phyloP scores from a whole-genome alignment of 30 jellyfish, hydroid and myxozoan species.

The Hydractinia echinata region DNA sequence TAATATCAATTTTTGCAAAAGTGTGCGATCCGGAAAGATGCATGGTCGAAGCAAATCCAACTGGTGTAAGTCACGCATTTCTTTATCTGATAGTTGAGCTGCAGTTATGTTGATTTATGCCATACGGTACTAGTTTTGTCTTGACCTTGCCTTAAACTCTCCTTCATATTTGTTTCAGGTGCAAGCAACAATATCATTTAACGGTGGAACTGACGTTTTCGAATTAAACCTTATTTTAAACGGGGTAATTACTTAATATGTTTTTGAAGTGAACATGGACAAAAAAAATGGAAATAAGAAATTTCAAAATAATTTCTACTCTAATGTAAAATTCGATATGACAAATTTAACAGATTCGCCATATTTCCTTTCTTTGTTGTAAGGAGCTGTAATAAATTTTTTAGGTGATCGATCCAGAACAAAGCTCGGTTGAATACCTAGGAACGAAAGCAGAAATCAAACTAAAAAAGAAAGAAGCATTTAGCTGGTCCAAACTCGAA shows the following conservation, averaged over 20 bases:
- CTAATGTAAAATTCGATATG: too few relatives aligned
- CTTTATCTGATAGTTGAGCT: background rate
- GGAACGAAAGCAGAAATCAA: slow-evolving; percentile 90
- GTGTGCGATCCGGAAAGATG: slow-evolving; percentile 76
- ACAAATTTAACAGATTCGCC: too few relatives aligned
- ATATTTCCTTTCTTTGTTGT: too few relatives aligned
- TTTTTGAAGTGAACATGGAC: too few relatives aligned
- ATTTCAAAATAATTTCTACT: too few relatives aligned
- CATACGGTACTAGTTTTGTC: background rate
- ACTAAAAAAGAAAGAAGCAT: slow-evolving; percentile 48
- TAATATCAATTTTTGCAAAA: slow-evolving; percentile 77
- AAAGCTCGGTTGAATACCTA: slow-evolving; percentile 61
- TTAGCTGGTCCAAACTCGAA: slow-evolving; percentile 76
- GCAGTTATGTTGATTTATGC: background rate
- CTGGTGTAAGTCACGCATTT: slow-evolving; percentile 42
- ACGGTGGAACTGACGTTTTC: slow-evolving; percentile 77
- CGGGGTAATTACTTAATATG: slow-evolving; percentile 43
- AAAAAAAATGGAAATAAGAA: too few relatives aligned
- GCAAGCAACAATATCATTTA: slow-evolving; percentile 52
- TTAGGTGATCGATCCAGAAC: slow-evolving; percentile 69
- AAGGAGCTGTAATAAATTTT: background rate
- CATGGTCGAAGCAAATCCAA: slow-evolving; percentile 72
- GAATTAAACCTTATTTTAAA: slow-evolving; percentile 43
- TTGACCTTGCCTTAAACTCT: background rate
- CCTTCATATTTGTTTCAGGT: slow-evolving; percentile 41